A percentile compares a stretch with the other conserved stretches of the same genome.
These are phyloP conservation scores for Micromys minutus DNA, from an alignment of 2,113 vertebrate species.

Conservation along the genomic window DNA sequence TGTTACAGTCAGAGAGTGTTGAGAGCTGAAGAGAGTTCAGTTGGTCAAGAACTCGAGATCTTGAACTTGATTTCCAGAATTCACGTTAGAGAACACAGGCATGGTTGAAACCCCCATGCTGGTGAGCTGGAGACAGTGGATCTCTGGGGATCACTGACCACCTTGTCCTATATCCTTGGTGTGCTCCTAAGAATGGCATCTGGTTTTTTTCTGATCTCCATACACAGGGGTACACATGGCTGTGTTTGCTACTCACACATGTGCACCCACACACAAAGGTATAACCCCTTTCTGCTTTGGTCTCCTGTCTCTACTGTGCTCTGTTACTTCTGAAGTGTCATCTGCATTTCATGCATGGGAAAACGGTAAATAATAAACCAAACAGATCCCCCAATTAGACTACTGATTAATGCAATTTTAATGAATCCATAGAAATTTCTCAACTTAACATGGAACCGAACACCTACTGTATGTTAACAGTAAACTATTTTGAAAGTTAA, in stretches of 20 bases:
- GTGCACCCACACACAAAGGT: neutral
- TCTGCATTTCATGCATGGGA: neutral
- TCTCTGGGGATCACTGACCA: neutral
- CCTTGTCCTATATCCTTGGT: neutral
- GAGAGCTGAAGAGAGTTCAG: too few relatives aligned
- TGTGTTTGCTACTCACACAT: neutral
- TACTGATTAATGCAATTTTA: neutral
- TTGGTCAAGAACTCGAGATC: neutral
- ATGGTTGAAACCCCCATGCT: neutral
- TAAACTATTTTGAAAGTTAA: conserved; percentile 49
- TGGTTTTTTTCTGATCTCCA: neutral
- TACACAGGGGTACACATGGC: neutral
- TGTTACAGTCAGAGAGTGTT: neutral
- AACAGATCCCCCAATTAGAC: neutral
- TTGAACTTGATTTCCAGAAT: neutral
- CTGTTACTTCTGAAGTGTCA: neutral
- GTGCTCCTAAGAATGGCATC: neutral
- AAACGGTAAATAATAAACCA: neutral
- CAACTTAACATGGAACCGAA: neutral
- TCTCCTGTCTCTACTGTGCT: neutral
- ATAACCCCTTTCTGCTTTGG: neutral
- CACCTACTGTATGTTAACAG: neutral
- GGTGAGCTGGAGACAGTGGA: neutral
- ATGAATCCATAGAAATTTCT: neutral
- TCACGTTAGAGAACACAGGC: neutral